phyloP scores from a whole-genome alignment of 2,888 invertebrate genomes.

The Pristionchus japonicus region DNA sequence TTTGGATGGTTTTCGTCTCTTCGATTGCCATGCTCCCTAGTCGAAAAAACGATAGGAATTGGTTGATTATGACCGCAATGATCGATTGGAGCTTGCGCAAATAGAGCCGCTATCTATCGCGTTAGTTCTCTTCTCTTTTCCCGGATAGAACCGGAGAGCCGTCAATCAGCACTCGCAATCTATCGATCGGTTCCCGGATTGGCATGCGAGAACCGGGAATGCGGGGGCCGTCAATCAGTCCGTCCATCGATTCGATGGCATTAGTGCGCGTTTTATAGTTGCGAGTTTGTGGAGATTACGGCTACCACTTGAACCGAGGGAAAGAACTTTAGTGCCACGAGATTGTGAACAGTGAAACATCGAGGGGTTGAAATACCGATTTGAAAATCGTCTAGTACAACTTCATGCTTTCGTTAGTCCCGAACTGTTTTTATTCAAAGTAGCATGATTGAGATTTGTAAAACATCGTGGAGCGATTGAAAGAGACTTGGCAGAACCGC shows the following conservation, averaged over 20 bases:
- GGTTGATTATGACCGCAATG: not conserved
- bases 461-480: too few species aligned
- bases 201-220: not conserved
- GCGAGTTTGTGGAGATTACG: not conserved
- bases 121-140: not conserved
- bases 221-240: too few species aligned
- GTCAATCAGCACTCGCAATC: not conserved
- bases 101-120: not conserved
- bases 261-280: not conserved
- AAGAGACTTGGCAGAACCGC: too few species aligned
- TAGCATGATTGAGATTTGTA: not conserved
- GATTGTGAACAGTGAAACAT: not conserved
- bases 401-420: too few species aligned
- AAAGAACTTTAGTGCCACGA: not conserved
- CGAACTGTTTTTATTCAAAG: too few species aligned
- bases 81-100: slow-evolving; percentile 26
- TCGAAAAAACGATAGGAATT: too few species aligned
- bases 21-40: too few species aligned
- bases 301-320: not conserved
- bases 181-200: not conserved
- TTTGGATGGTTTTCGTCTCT: not conserved
- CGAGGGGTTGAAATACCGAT: too few species aligned
- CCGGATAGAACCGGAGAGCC: not conserved
- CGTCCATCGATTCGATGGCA: not conserved
- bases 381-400: too few species aligned